These are phyloP conservation scores for Petrocephalus zakoni DNA, from an alignment of 2,113 vertebrate species.

Conservation along the genomic window DNA sequence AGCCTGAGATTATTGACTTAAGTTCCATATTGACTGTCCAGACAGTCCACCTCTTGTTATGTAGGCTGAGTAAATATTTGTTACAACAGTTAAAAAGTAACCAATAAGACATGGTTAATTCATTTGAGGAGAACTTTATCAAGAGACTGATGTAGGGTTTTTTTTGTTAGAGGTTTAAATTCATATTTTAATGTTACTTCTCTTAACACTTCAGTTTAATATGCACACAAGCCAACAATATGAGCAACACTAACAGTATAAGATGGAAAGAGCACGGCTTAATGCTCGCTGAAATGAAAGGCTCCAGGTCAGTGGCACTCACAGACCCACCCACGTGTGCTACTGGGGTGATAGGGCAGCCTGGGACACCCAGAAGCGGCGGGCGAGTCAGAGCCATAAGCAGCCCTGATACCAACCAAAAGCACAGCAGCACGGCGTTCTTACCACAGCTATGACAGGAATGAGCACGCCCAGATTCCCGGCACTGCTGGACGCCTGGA, in stretches of 20 bases:
- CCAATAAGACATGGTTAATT: conserved; percentile 38
- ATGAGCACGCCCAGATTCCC: conserved; percentile 95
- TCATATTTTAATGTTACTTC: background rate
- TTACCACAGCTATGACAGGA: conserved; percentile 95
- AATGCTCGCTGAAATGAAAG: background rate
- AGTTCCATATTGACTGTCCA: conserved; percentile 10
- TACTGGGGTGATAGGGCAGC: too few relatives aligned
- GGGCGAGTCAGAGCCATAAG: background rate
- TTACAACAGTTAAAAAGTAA: conserved; percentile 71
- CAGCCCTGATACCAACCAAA: background rate
- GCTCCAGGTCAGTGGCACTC: background rate
- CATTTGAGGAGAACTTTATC: background rate
- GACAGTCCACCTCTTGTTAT: conserved; percentile 29
- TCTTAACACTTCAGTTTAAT: background rate
- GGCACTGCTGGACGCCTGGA: conserved; percentile 91
- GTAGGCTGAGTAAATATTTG: conserved; percentile 80
- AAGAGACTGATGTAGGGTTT: background rate
- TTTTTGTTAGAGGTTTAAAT: background rate
- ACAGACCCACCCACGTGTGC: background rate
- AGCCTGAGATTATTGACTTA: conserved; percentile 1
- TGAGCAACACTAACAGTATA: background rate
- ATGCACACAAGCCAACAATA: background rate
- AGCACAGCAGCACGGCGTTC: conserved; percentile 34
- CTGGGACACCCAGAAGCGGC: too few relatives aligned
- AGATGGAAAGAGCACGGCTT: background rate